Evolutionary conservation across 2,797 vertebrate genomes (phyloP), one percentile per base, ranked within the genome.

Genomic region (Pseudochromis fuscus): DNA sequence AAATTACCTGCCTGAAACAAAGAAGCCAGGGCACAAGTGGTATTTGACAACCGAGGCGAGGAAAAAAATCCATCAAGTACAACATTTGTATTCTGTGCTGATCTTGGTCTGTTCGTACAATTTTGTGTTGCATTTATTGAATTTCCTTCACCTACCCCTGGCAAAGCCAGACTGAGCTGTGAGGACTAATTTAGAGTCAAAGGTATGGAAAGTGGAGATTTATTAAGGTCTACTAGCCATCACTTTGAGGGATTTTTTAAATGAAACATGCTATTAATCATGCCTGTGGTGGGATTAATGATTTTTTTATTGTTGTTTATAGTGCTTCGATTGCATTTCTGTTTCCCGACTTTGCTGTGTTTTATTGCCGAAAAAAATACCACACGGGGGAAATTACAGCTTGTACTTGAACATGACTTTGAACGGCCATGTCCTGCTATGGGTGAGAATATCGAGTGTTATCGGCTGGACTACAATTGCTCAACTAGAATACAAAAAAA

Each of bases 401-500:
- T 66, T 33, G 42, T 71, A 71, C 42, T 11, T 65, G 44, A 64
- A 60, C 69, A 67, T 48, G 50, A 58, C 23, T 56, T 24, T 60
- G 25, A 77, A 56, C 37, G 38, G 38, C 59, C 45, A 48, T 67
- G 72, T 73, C 21, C 5, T 10, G 11, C 21, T 27, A 64, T 55
- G 52, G 63, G 49, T 61, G 30, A 60, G 38, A 63, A 59, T 60
- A 72, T 64, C 27, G 30, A 30, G 50, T 63, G 52, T 27, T 49
- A 65, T 25, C 31, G 24, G 18, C 52, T 23, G 4, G 2, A 52
- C 38, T 25, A 2, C 40, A 42, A 37, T 24, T 31, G 3, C 49
- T 67, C 24, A 13, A 24, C n/a, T 48, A 5, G 63, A 75, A 73
- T 67, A 79, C 37, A 53, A 77, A 84, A 40, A 33, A 23, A 55